These are phyloP conservation scores for Tachysurus vachellii DNA, from an alignment of 2,113 vertebrate genomes.

Conservation along the genomic window DNA sequence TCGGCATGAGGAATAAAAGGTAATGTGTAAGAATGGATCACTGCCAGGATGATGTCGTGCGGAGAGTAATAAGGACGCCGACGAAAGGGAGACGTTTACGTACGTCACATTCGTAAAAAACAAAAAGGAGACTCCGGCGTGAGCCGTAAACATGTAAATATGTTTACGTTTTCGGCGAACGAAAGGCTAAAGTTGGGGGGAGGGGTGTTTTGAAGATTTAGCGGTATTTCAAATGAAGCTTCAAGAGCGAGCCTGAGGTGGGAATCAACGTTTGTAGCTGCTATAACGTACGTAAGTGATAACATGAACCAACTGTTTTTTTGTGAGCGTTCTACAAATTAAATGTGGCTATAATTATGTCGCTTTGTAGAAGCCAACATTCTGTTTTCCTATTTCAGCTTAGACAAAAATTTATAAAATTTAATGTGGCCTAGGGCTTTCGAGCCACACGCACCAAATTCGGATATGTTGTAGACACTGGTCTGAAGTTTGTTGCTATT, in stretches of 20 bases:
- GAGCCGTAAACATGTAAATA: not conserved
- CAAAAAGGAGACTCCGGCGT: not conserved
- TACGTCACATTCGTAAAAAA: not conserved
- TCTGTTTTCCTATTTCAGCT: not conserved
- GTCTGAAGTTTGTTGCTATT: too few relatives aligned
- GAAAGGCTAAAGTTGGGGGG: not conserved
- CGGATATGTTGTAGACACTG: too few relatives aligned
- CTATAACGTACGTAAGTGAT: not conserved
- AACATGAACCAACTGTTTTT: not conserved
- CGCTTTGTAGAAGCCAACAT: too few relatives aligned
- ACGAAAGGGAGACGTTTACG: slow-evolving; percentile 26
- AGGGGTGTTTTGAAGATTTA: not conserved
- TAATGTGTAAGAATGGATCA: slow-evolving; percentile 35
- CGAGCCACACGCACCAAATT: too few relatives aligned
- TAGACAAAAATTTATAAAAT: too few relatives aligned
- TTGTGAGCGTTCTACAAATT: not conserved
- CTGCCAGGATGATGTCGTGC: not conserved
- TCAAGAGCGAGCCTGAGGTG: not conserved
- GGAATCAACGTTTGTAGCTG: not conserved
- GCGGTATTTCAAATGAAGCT: not conserved
- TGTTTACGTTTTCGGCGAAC: not conserved
- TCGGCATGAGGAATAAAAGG: not conserved
- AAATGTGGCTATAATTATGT: not conserved
- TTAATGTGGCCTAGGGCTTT: too few relatives aligned
- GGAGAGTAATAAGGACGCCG: slow-evolving; percentile 20